These are phyloP conservation scores for Rhinogobio ventralis DNA, from an alignment of 2,797 vertebrate genomes.

Conservation along the genomic window DNA sequence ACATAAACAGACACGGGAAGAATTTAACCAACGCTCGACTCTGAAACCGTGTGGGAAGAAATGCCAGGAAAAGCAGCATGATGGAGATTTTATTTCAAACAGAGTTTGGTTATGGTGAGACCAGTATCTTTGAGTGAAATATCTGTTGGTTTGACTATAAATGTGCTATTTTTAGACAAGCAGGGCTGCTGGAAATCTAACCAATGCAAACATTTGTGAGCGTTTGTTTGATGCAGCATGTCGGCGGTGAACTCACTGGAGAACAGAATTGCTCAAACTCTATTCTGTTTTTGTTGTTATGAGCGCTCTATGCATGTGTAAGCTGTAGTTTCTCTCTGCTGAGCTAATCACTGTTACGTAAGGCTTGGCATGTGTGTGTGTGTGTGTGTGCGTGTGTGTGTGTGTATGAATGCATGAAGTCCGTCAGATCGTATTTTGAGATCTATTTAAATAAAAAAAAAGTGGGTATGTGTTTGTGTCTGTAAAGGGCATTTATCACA, in stretches of 20 bases:
- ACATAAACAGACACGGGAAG: conserved; percentile 37
- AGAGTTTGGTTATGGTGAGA: background rate
- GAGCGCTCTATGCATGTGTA: background rate
- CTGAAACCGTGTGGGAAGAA: background rate
- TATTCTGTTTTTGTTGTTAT: background rate
- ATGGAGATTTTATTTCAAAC: background rate
- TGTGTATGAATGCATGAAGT: too few relatives aligned
- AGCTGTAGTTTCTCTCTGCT: conserved; percentile 31
- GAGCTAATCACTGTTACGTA: too few relatives aligned
- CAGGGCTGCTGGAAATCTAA: conserved; percentile 17
- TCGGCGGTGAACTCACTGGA: background rate
- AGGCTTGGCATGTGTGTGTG: too few relatives aligned
- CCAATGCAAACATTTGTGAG: background rate
- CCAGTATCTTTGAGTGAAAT: background rate
- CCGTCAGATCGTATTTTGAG: too few relatives aligned
- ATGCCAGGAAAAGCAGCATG: background rate
- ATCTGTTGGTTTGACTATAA: conserved; percentile 48
- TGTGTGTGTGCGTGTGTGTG: too few relatives aligned
- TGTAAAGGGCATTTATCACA: background rate
- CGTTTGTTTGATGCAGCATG: too few relatives aligned
- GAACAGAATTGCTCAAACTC: background rate
- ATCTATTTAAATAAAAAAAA: background rate
- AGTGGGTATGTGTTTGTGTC: background rate
- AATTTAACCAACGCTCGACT: background rate
- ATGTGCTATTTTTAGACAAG: conserved; percentile 73